Evolutionary conservation across 2,113 vertebrate species (phyloP).

Genomic region (Xyrauchen texanus): DNA sequence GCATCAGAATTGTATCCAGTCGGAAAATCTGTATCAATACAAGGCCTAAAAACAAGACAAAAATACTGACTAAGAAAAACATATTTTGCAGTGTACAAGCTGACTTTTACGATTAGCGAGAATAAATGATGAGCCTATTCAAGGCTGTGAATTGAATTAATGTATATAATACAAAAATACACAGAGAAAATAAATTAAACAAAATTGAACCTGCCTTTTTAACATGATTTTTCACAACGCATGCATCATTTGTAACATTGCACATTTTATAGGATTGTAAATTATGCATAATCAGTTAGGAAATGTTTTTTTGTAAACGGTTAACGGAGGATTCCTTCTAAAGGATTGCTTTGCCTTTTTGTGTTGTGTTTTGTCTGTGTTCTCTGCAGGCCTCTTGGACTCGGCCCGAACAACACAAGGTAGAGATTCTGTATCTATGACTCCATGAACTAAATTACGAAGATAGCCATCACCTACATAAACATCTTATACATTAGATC

Average conservation of each 20-base stretch:
- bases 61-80: no score
- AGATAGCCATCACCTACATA: background rate
- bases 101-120: no score
- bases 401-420: conserved; percentile 98
- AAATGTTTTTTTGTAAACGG: conserved; percentile 31
- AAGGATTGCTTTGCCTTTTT: conserved; percentile 73
- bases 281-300: conserved; percentile 47
- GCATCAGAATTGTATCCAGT: no score
- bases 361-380: conserved; percentile 91
- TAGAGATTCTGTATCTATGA: conserved; percentile 77
- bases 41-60: no score
- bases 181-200: background rate
- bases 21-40: no score
- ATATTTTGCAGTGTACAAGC: no score
- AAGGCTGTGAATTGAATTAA: no score
- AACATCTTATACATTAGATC: background rate
- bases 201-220: background rate
- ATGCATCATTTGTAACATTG: conserved; percentile 8
- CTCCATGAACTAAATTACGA: conserved; percentile 29
- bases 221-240: background rate
- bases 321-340: conserved; percentile 64
- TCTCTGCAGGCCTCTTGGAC: conserved; percentile 98
- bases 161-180: background rate
- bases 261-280: conserved; percentile 28
- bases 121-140: no score